Evolutionary conservation across 2,888 invertebrate species (phyloP), one percentile per base, ranked within the genome.

Genomic region (Terebella lapidaria): DNA sequence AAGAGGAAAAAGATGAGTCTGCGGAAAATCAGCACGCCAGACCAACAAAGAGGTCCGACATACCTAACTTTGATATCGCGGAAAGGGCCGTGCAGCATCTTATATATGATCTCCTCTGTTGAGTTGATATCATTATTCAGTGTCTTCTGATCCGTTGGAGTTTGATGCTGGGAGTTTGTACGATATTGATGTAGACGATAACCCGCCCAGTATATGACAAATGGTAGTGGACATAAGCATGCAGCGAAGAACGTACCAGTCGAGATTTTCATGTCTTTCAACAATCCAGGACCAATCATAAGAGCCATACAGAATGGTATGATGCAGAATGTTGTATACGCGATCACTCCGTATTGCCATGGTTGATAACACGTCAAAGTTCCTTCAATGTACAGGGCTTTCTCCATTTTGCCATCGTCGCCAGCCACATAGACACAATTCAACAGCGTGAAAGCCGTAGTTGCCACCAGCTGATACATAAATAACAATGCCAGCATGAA

Each of bases 321-420:
- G 29, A 66, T 59, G 26, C 60, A 54, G 52, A 55, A 51, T 4
- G 49, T n/a, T 25, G 62, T 57, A 35, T 64, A 66, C 25, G 56
- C 62, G 27, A 66, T 35, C 15, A 66, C 62, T 2, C 60, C 63
- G 54, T 58, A 60, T 49, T 66, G 66, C 66, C 66, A 66, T 15
- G 28, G 28, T 29, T 54, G 35, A 30, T 62, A 64, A 51, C 66
- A 66, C 27, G 27, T 28, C 10, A 62, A 61, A 15, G 54, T 27
- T 29, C 58, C 66, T 24, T 66, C 66, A 15, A 66, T 54, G 30
- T 64, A 64, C 15, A 66, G 52, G 5, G 62, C 58, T n/a, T n/a
- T n/a, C n/a, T n/a, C n/a, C n/a, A n/a, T n/a, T n/a, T n/a, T n/a
- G 28, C 46, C 46, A 22, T 57, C 29, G 28, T 59, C 64, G 25